These are phyloP conservation scores for Sminthurides aquaticus DNA, from an alignment of 2,888 invertebrate genomes.

Conservation along the genomic window DNA sequence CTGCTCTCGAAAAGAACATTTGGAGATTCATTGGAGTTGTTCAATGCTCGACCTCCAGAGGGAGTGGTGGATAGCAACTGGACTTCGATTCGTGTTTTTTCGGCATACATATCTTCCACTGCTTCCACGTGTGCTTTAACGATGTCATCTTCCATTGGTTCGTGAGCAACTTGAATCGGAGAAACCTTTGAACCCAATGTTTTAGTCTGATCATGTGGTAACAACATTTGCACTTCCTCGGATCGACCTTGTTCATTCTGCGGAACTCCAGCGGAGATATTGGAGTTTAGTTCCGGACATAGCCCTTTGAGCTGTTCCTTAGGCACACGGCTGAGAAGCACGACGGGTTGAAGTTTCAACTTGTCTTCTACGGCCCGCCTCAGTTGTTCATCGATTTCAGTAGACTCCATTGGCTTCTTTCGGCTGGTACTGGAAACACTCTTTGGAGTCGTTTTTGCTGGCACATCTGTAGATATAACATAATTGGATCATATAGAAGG, in stretches of 20 bases:
- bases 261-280: neutral
- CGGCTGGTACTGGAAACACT: neutral
- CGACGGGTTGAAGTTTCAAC: neutral
- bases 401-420: neutral
- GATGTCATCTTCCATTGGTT: neutral
- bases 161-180: neutral
- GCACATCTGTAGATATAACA: too few relatives aligned
- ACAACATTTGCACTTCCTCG: too few relatives aligned
- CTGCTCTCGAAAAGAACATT: neutral
- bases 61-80: neutral
- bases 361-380: neutral
- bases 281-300: neutral
- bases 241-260: too few relatives aligned
- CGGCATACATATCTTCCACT: neutral
- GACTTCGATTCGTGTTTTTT: neutral
- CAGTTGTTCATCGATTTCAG: too few relatives aligned
- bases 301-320: neutral
- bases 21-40: neutral
- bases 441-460: too few relatives aligned
- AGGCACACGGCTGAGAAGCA: neutral
- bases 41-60: neutral
- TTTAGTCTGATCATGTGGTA: too few relatives aligned
- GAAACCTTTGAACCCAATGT: neutral
- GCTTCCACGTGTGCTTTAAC: neutral
- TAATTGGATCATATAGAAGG: too few relatives aligned